These are phyloP conservation scores for Pissodes strobi DNA, from an alignment of 1,140 invertebrate genomes.

Conservation along the genomic window DNA sequence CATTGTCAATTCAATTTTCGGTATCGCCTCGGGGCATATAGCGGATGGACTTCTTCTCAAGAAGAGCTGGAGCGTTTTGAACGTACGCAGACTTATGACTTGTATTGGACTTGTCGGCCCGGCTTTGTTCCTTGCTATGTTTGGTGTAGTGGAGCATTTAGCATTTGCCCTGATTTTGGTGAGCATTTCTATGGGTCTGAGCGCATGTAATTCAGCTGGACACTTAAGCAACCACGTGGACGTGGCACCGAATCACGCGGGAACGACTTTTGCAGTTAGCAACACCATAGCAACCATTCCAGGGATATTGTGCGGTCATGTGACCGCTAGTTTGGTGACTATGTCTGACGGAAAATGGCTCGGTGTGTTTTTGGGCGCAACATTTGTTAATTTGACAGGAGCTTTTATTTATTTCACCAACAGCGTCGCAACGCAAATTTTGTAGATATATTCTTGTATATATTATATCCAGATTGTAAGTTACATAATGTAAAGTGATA, in stretches of 20 bases:
- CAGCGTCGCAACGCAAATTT: slow-evolving; percentile 71
- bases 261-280: slow-evolving; percentile 79
- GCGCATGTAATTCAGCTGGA: slow-evolving; percentile 78
- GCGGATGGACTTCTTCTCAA: slow-evolving; percentile 68
- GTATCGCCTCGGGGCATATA: slow-evolving; percentile 75
- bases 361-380: slow-evolving; percentile 76
- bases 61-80: slow-evolving; percentile 72
- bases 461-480: not conserved
- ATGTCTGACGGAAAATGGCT: slow-evolving; percentile 76
- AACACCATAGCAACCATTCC: slow-evolving; percentile 81
- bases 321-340: slow-evolving; percentile 77
- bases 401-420: slow-evolving; percentile 78
- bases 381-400: slow-evolving; percentile 75
- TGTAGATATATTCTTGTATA: slow-evolving; percentile 52
- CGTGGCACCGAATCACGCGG: slow-evolving; percentile 78
- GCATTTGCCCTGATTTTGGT: slow-evolving; percentile 74
- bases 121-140: slow-evolving; percentile 72
- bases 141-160: slow-evolving; percentile 75
- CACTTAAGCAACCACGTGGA: slow-evolving; percentile 82
- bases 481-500: slow-evolving; percentile 19
- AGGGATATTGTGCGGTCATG: slow-evolving; percentile 76
- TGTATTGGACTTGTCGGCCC: slow-evolving; percentile 76
- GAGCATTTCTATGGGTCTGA: slow-evolving; percentile 77
- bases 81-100: slow-evolving; percentile 77
- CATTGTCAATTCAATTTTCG: slow-evolving; percentile 75